These are phyloP conservation scores for Neoaliturus tenellus DNA, from an alignment of 2,888 invertebrate genomes.

Conservation along the genomic window DNA sequence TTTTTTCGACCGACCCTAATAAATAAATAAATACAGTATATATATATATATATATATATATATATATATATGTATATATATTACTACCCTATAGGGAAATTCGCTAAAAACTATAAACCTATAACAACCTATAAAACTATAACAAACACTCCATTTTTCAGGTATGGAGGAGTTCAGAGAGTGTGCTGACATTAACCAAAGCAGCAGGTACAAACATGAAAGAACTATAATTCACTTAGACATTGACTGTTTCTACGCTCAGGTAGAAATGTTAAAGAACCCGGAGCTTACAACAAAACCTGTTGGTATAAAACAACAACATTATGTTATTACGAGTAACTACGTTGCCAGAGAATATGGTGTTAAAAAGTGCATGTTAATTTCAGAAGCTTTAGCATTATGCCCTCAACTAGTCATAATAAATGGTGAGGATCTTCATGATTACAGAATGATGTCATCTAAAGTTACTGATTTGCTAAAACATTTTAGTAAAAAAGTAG, in stretches of 20 bases:
- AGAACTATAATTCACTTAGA: conserved; percentile 87
- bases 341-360: conserved; percentile 87
- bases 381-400: conserved; percentile 83
- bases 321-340: conserved; percentile 89
- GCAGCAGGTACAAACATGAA: conserved; percentile 73
- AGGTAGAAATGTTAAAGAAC: conserved; percentile 87
- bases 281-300: conserved; percentile 81
- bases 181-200: conserved; percentile 14
- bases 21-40: no score
- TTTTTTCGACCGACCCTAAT: no score
- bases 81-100: no score
- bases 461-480: conserved; percentile 84
- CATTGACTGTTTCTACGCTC: conserved; percentile 91
- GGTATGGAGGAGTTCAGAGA: conserved; percentile 53
- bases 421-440: conserved; percentile 89
- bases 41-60: no score
- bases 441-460: conserved; percentile 86
- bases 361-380: conserved; percentile 85
- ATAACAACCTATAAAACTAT: no score
- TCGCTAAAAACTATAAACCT: no score
- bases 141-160: conserved; percentile 21
- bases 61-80: no score
- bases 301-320: conserved; percentile 90
- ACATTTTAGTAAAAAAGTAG: conserved; percentile 83
- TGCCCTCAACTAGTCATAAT: conserved; percentile 87